A percentile compares a stretch with the other conserved stretches of the same genome.
Evolutionary conservation across 2,113 vertebrate species (phyloP).

Genomic region (Pygoscelis antarcticus): DNA sequence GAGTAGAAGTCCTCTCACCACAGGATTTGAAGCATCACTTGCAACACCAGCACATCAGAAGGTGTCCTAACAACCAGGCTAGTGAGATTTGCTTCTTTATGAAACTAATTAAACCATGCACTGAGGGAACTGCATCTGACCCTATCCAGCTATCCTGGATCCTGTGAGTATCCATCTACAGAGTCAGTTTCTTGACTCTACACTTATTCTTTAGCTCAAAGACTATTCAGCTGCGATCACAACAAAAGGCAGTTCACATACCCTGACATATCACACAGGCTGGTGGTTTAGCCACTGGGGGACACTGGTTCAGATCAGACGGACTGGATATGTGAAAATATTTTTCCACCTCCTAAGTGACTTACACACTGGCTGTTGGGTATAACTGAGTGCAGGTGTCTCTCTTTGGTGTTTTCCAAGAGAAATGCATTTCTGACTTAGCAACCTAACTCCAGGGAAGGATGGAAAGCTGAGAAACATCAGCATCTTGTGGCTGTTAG

Average conservation of each 20-base stretch:
- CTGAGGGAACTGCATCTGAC: neutral
- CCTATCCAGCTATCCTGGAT: fast-evolving
- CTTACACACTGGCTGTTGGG: fast-evolving
- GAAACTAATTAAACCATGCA: neutral
- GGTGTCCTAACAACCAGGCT: neutral
- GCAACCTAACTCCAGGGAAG: neutral
- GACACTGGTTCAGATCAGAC: neutral
- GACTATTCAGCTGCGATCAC: neutral
- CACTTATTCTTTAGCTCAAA: neutral
- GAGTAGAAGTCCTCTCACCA: neutral
- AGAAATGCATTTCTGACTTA: neutral
- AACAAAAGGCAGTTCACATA: neutral
- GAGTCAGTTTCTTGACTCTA: neutral
- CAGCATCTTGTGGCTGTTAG: neutral
- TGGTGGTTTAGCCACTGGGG: neutral
- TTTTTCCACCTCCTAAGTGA: neutral
- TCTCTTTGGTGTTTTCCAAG: neutral
- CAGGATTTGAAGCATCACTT: neutral
- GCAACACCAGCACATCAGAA: neutral
- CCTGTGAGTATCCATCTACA: neutral
- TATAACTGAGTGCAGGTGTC: neutral
- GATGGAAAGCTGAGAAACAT: neutral
- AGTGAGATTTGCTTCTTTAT: neutral
- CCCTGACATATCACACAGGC: neutral
- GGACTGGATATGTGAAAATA: neutral